Conservation (phyloP, 2,888 invertebrate species). For the Isoperla grammatica region DNA sequence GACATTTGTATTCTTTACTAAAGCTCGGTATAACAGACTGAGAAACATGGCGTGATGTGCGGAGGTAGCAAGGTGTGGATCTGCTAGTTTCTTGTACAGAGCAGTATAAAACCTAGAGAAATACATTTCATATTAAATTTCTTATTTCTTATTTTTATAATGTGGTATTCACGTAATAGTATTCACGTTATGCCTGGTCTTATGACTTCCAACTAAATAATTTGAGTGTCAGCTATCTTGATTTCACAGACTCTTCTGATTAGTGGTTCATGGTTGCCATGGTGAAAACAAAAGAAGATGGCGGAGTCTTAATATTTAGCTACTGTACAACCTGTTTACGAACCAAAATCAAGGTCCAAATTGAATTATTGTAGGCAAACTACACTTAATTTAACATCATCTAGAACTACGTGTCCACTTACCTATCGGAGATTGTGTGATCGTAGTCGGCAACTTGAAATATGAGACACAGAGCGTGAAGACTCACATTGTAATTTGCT, state of each 20-base stretch:
- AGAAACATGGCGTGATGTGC: conserved; percentile 73
- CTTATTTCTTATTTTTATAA: no score
- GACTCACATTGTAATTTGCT: conserved; percentile 62
- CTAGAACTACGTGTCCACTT: conserved; percentile 30
- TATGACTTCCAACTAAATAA: no score
- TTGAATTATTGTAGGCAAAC: no score
- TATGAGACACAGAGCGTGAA: conserved; percentile 56
- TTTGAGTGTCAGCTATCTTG: no score
- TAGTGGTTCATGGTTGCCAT: no score
- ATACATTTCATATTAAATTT: neutral
- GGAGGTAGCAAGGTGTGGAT: conserved; percentile 62
- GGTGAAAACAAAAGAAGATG: no score
- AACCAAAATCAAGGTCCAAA: no score
- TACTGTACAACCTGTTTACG: no score
- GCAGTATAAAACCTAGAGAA: conserved; percentile 71
- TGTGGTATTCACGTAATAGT: neutral
- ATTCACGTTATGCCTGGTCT: neutral
- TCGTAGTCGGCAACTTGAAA: conserved; percentile 56
- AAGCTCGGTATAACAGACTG: conserved; percentile 79
- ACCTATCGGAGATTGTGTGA: conserved; percentile 54
- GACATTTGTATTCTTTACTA: conserved; percentile 69
- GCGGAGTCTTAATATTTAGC: no score
- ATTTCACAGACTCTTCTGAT: no score
- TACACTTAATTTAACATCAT: no score
- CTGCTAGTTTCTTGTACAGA: conserved; percentile 80